A percentile compares a stretch with the other conserved stretches of the same genome.
Evolutionary conservation across 2,797 vertebrate species (phyloP).

Genomic region (Catharus ustulatus): DNA sequence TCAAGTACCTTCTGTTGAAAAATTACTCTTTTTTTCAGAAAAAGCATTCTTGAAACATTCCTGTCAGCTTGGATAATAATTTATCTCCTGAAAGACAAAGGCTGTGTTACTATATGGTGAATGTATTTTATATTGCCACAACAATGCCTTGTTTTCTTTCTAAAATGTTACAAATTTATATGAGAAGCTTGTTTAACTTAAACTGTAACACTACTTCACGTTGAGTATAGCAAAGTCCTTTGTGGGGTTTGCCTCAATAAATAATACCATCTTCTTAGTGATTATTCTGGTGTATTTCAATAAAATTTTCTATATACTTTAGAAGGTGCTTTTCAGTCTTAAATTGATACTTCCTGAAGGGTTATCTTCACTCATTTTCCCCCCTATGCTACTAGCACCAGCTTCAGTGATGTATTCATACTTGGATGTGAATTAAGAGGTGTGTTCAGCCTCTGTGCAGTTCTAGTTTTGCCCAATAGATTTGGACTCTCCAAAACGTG

Average conservation of each 20-base stretch:
- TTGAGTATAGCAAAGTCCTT: not conserved
- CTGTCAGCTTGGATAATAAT: not conserved
- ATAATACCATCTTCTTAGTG: not conserved
- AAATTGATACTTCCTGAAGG: not conserved
- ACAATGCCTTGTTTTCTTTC: not conserved
- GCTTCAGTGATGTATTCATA: not conserved
- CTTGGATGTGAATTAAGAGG: not conserved
- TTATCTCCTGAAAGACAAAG: not conserved
- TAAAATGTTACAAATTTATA: not conserved
- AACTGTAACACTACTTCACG: not conserved
- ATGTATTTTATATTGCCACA: not conserved
- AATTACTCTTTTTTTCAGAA: not conserved
- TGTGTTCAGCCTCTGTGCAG: not conserved
- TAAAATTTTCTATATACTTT: not conserved
- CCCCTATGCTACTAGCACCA: rapidly evolving
- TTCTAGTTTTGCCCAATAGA: not conserved
- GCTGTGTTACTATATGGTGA: not conserved
- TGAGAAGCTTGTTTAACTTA: not conserved
- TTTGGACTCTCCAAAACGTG: not conserved
- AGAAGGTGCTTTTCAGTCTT: not conserved
- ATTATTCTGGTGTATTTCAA: not conserved
- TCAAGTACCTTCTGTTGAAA: not conserved
- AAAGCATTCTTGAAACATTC: not conserved
- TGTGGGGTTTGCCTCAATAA: not conserved
- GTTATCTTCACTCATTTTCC: not conserved